A percentile compares a stretch with the other conserved stretches of the same genome.
Conservation (phyloP, 2,888 invertebrate genomes). For the Fabriciana adippe region DNA sequence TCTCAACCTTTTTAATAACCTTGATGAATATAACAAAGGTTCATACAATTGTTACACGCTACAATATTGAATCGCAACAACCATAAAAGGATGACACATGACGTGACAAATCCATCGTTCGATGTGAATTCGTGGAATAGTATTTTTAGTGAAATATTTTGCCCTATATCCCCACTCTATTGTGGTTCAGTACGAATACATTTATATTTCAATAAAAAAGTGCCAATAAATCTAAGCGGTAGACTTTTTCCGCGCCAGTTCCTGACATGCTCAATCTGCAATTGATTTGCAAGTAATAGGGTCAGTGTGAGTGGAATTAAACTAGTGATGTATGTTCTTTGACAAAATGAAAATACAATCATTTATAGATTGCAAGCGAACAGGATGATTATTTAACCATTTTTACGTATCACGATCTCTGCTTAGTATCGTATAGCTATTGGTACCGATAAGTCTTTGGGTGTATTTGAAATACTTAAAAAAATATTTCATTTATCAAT, state of each 20-base stretch:
- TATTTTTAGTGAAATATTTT: slow-evolving; percentile 41
- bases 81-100: slow-evolving; percentile 49
- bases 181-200: slow-evolving; percentile 43
- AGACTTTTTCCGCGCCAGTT: slow-evolving; percentile 40
- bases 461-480: no score
- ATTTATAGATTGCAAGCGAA: no score
- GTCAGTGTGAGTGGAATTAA: slow-evolving; percentile 25
- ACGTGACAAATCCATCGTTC: slow-evolving; percentile 56
- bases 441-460: no score
- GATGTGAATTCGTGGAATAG: slow-evolving; percentile 53
- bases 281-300: slow-evolving; percentile 34
- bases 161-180: slow-evolving; percentile 40
- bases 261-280: slow-evolving; percentile 25
- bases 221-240: slow-evolving; percentile 42
- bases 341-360: background rate
- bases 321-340: slow-evolving; percentile 22
- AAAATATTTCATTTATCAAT: no score
- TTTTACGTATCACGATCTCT: no score
- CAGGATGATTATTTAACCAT: background rate
- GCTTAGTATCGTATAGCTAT: no score
- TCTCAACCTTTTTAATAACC: no score
- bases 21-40: no score
- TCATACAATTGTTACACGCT: background rate
- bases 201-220: slow-evolving; percentile 44
- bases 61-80: slow-evolving; percentile 13